These are phyloP conservation scores for Ciconia boyciana DNA, from an alignment of 2,113 vertebrate genomes.

Conservation along the genomic window DNA sequence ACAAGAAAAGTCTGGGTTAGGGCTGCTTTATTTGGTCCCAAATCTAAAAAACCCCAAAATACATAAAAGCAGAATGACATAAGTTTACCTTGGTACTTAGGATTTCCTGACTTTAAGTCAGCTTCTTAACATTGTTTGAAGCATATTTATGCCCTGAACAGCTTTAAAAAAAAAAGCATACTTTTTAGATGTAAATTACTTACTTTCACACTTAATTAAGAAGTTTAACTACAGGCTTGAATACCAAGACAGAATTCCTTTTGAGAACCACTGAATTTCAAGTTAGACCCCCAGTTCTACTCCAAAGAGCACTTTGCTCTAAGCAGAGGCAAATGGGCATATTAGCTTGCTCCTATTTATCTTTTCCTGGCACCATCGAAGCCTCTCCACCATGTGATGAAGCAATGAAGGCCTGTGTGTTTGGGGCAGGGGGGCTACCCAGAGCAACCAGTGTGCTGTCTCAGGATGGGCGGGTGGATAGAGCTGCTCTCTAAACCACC, in stretches of 20 bases:
- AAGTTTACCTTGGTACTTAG: neutral
- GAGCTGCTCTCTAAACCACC: neutral
- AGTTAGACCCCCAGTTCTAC: neutral
- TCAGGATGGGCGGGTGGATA: neutral
- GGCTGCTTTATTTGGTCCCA: neutral
- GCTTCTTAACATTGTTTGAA: neutral
- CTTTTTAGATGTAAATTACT: neutral
- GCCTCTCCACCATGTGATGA: neutral
- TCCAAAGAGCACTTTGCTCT: neutral
- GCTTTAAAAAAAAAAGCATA: neutral
- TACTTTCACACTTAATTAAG: neutral
- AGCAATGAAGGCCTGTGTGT: neutral
- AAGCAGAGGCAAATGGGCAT: neutral
- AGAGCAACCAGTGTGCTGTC: neutral
- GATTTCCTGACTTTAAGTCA: neutral
- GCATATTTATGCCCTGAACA: neutral
- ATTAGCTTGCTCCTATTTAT: neutral
- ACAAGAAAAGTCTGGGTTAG: neutral
- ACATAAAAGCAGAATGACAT: neutral
- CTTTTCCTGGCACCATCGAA: neutral
- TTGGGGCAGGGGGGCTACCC: neutral
- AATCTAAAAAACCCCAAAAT: neutral
- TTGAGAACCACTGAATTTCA: neutral
- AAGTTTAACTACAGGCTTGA: neutral
- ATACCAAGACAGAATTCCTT: neutral